Evolutionary conservation across 2,888 invertebrate species (phyloP), one percentile per base, ranked within the genome.

Genomic region (Cephus pygmeus): DNA sequence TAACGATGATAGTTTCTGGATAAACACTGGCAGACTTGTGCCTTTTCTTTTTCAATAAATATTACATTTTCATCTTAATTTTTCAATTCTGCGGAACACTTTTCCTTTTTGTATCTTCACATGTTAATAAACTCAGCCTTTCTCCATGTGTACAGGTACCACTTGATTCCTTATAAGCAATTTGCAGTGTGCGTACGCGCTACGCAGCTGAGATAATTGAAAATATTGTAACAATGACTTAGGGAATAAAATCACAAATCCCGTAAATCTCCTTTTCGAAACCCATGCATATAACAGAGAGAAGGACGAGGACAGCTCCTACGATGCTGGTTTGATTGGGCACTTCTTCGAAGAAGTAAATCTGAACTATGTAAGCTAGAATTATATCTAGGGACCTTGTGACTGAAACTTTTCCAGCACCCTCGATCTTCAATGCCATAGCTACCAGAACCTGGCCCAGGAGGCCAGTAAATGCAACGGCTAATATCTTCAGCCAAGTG

Each of bases 361-460:
- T 88, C 85, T 92, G 92, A 33, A 92, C 87, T 30, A 92, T 76
- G 75, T 92, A 92, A 15, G 92, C 92, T 34, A 92, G 84, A 68
- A 92, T 91, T 75, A 92, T 92, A 79, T 92, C 92, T 78, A 92
- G 86, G 0, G 92, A 92, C 77, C 92, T 86, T 0, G 92, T 92
- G 9, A 92, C 92, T 4, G 92, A 92, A 1, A 92, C 92, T 80
- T 92, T 90, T 23, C 92, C 92, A n/a, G 92, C 92, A 1, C 92
- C 91, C 84, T 92, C 92, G 79, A 92, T 90, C 80, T 91, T 88
- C 34, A 92, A 86, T 0, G 92, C 92, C 40, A 91, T 91, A 1
- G 92, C 91, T 11, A 92, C 91, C 6, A 92, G 83, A 68, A 92
- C 87, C 85, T 92, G 92, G 4, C 92, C 92, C 4, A 86, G 84